Base-by-base conservation (phyloP, 2,113 vertebrate species). In the Uria lomvia region DNA sequence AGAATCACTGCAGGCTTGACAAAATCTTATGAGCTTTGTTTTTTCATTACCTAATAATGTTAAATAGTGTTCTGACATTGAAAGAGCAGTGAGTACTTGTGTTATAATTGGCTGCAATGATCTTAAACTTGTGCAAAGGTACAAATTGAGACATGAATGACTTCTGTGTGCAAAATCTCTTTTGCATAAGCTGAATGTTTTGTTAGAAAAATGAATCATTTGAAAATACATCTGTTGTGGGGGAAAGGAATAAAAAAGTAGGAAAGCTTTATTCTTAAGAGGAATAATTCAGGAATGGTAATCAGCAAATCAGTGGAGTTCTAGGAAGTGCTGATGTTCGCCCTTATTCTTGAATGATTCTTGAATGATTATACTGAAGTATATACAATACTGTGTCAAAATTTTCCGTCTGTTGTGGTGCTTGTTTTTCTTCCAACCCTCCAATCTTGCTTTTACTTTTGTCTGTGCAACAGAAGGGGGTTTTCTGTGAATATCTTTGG, bases 141-240 rank as follows among this genome's bases (percentile, higher is more conserved):
- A 38, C 36, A 63, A 18, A 47, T 2, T 7, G 72, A 91, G 59
- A 52, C 9, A 21, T 70, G 8, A 47, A 56, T 40, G 76, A 38
- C 42, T 81, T 43, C 11, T 82, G 40, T 17, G 47, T 56, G n/a
- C 19, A 49, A 42, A 72, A 72, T 65, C 27, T 63, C 45, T 75
- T 76, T 36, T 67, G 59, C 36, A 7, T 27, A 56, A 19, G 15
- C 38, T 19, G 49, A 7, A 11, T 34, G 42, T 58, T 90, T 30
- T 66, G 27, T 55, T 91, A 72, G 38, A 74, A 71, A 63, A 91
- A 71, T 19, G 2, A 89, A 6, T 55, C 0, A 59, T 55, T 71
- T 63, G 20, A 36, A 20, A 59, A 92, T 13, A 15, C 11, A 32
- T 9, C 9, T 53, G 0, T 13, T 15, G 10, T 0, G 1, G 11